These are phyloP conservation scores for Epirrhoe alternata DNA, from an alignment of 2,888 invertebrate species.

Conservation along the genomic window DNA sequence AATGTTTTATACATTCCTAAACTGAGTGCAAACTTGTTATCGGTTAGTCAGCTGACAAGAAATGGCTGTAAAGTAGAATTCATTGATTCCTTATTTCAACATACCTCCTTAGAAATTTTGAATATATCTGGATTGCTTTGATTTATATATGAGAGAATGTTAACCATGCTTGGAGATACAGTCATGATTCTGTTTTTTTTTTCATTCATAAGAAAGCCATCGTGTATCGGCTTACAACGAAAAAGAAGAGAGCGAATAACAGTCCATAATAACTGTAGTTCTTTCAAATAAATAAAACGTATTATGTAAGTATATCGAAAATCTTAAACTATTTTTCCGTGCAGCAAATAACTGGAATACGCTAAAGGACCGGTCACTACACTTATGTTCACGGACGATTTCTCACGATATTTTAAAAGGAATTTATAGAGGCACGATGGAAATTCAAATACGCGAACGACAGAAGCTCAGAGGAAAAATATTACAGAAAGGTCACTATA, in stretches of 20 bases:
- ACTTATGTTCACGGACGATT: slow-evolving; percentile 60
- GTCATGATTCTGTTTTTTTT: too few relatives aligned
- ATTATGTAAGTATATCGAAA: slow-evolving; percentile 11
- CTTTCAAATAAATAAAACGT: background rate
- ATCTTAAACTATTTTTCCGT: slow-evolving; percentile 22
- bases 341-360: slow-evolving; percentile 34
- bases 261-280: background rate
- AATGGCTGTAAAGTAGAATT: too few relatives aligned
- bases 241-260: background rate
- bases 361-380: slow-evolving; percentile 53
- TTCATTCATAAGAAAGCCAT: too few relatives aligned
- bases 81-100: too few relatives aligned
- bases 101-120: too few relatives aligned
- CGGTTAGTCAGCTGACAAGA: too few relatives aligned
- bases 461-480: slow-evolving; percentile 14
- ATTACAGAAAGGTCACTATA: slow-evolving; percentile 9
- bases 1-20: too few relatives aligned
- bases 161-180: too few relatives aligned
- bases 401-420: slow-evolving; percentile 62
- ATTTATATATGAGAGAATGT: too few relatives aligned
- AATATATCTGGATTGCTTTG: too few relatives aligned
- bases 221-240: too few relatives aligned
- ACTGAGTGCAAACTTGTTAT: too few relatives aligned
- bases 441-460: slow-evolving; percentile 70
- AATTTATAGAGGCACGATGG: slow-evolving; percentile 65